These are phyloP conservation scores for Spinibarbus caldwelli DNA, from an alignment of 2,797 vertebrate species.

Conservation along the genomic window DNA sequence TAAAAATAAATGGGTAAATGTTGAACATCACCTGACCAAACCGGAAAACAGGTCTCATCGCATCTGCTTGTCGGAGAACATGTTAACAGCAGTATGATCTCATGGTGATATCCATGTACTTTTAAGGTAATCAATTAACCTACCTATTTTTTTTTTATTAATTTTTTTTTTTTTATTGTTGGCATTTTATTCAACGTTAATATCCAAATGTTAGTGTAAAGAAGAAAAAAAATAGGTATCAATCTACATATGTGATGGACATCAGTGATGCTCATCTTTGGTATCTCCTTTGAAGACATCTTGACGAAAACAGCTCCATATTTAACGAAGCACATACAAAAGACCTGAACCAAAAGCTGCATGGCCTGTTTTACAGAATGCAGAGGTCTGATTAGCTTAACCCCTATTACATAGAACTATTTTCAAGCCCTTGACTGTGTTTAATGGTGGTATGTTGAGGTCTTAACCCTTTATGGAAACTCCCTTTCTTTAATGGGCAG, in stretches of 20 bases:
- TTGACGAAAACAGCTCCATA: background rate
- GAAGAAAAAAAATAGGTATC: background rate
- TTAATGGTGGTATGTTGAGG: background rate
- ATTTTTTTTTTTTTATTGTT: too few relatives aligned
- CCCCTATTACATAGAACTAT: background rate
- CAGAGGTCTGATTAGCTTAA: background rate
- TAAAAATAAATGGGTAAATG: too few relatives aligned
- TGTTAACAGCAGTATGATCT: too few relatives aligned
- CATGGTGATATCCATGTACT: too few relatives aligned
- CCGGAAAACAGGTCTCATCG: background rate
- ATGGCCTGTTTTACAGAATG: background rate
- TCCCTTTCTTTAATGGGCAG: too few relatives aligned
- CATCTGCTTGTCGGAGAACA: too few relatives aligned
- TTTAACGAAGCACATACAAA: background rate
- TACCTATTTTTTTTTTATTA: too few relatives aligned
- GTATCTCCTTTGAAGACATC: too few relatives aligned
- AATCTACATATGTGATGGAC: background rate
- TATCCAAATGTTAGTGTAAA: background rate
- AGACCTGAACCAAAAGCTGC: background rate
- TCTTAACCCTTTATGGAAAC: slow-evolving; percentile 1
- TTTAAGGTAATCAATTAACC: too few relatives aligned
- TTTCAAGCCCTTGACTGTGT: background rate
- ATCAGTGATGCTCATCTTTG: background rate
- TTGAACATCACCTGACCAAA: background rate
- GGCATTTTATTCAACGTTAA: background rate